A percentile compares a stretch with the other conserved stretches of the same genome.
Evolutionary conservation across 2,888 invertebrate species (phyloP).

Genomic region (Entomobrya proxima): DNA sequence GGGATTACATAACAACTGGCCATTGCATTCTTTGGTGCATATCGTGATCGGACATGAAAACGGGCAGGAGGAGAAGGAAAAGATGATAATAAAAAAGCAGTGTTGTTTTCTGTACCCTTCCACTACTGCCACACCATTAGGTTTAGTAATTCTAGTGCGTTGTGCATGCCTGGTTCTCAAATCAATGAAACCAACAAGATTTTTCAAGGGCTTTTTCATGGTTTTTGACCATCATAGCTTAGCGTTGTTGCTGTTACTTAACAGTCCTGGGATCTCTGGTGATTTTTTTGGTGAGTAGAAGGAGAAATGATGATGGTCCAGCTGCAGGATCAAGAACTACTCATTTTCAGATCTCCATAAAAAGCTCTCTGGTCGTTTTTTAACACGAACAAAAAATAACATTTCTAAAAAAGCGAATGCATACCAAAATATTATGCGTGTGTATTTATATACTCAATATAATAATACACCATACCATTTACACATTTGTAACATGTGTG

Average conservation of each 20-base stretch:
- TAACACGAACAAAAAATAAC: background rate
- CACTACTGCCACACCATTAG: background rate
- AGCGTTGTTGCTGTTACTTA: background rate
- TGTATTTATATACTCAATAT: no score
- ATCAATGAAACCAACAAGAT: no score
- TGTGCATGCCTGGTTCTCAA: no score
- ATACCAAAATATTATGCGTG: no score
- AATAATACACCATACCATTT: background rate
- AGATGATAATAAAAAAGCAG: slow-evolving; percentile 26
- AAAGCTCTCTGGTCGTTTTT: background rate
- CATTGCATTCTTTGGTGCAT: background rate
- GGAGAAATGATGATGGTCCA: background rate
- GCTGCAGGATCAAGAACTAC: background rate
- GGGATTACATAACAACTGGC: background rate
- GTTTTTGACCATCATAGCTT: no score
- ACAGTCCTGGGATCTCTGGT: background rate
- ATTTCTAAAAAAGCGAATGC: no score
- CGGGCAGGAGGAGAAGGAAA: background rate
- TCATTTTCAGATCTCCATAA: background rate
- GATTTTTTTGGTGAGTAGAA: background rate
- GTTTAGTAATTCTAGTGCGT: no score
- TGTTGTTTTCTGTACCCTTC: background rate
- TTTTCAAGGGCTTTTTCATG: no score
- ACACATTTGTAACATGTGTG: background rate
- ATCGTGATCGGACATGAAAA: background rate